Conservation (phyloP, 2,113 vertebrate genomes). For the Centropristis striata region DNA sequence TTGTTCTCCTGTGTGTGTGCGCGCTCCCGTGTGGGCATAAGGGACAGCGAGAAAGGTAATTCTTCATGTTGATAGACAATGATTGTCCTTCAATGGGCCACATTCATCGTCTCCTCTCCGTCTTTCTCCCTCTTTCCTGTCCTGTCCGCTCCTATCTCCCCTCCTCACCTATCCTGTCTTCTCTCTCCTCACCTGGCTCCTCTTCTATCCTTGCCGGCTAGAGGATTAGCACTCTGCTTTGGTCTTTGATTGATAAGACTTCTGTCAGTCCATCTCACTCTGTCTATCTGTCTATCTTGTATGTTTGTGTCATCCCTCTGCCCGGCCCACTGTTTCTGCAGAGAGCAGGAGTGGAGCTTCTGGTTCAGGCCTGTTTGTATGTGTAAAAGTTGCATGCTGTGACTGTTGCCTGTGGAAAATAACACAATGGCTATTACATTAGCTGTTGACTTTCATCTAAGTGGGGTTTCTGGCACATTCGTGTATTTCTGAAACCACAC, state of each 20-base stretch:
- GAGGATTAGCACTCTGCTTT: conserved; percentile 49
- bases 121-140: conserved; percentile 50
- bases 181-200: conserved; percentile 29
- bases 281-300: conserved; percentile 18
- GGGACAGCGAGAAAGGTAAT: conserved; percentile 75
- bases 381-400: conserved; percentile 6
- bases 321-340: background rate
- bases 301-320: conserved; percentile 21
- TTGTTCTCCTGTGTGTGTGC: conserved; percentile 48
- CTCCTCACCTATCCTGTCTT: background rate
- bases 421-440: conserved; percentile 3
- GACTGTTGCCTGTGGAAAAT: conserved; percentile 12
- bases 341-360: background rate
- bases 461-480: background rate
- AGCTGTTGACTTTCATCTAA: conserved; percentile 15
- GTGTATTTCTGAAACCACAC: conserved; percentile 1
- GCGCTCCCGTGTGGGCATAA: conserved; percentile 30
- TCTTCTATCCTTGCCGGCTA: conserved; percentile 27
- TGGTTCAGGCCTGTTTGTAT: conserved; percentile 2
- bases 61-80: conserved; percentile 82
- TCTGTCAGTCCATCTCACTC: conserved; percentile 38
- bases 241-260: conserved; percentile 60
- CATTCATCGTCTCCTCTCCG: conserved; percentile 54
- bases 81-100: conserved; percentile 81
- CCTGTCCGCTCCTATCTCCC: conserved; percentile 24